Conservation (phyloP, 2,113 vertebrate genomes). For the Oophaga pumilio region DNA sequence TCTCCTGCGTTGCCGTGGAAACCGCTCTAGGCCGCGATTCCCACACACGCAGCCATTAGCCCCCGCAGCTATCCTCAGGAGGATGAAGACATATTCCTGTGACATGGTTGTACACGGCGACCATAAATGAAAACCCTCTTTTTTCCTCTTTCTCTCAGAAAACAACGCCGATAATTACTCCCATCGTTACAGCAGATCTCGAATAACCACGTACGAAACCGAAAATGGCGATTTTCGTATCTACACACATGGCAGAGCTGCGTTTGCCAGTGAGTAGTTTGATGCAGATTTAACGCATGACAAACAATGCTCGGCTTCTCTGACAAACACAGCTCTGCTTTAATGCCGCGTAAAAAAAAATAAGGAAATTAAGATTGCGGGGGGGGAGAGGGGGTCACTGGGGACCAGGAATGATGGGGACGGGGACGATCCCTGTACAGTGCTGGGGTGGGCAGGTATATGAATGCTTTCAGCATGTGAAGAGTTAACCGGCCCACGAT, state of each 20-base stretch:
- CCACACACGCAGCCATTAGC: neutral
- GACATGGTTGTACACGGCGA: neutral
- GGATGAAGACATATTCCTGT: neutral
- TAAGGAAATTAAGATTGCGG: too few species aligned
- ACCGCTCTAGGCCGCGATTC: constrained; percentile 29
- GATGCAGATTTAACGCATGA: too few species aligned
- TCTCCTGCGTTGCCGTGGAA: constrained; percentile 23
- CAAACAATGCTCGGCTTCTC: too few species aligned
- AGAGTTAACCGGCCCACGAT: neutral
- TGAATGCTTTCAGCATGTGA: neutral
- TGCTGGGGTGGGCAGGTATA: neutral
- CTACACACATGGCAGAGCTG: neutral
- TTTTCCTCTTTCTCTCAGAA: neutral
- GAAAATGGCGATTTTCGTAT: neutral
- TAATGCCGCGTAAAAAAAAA: too few species aligned
- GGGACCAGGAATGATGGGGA: neutral
- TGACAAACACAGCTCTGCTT: too few species aligned
- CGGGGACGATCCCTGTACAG: neutral
- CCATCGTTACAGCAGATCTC: neutral
- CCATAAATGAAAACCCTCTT: neutral
- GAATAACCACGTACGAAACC: neutral
- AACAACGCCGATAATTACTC: neutral
- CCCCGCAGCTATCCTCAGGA: neutral
- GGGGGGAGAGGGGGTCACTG: too few species aligned
- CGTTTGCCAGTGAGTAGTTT: neutral